Evolutionary conservation across 2,888 invertebrate genomes (phyloP), one percentile per base, ranked within the genome.

Genomic region (Pristionchus entomophagus): DNA sequence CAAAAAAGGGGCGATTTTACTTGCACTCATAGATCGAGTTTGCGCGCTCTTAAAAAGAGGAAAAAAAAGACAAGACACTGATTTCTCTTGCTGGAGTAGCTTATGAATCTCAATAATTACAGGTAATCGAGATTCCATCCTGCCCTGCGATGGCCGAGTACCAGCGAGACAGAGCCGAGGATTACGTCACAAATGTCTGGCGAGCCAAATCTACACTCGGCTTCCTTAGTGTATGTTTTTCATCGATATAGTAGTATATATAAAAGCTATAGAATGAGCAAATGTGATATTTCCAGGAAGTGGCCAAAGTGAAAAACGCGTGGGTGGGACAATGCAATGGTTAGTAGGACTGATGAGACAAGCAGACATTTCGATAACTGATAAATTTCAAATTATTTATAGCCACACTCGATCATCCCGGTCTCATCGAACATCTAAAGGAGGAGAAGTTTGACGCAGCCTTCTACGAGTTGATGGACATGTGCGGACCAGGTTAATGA

Each of bases 401-500:
- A 59, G 82, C 82, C 35, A 82, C 82, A 0, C 38, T 82, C 2
- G 3, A 8, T 8, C 59, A 59, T 41, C 82, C 82, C 0, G 82
- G 82, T 22, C 56, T 82, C 14, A 26, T 82, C 38, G 82, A 82
- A 5, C 17, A 38, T 4, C 51, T 82, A 29, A 56, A 29, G 26
- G 41, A 59, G 38, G 82, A 56, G 38, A 56, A 82, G 19, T 82
- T 82, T 41, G 59, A 82, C 56, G 56, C 59, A 0, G 82, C 82
- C 4, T 41, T 82, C n/a, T 38, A 38, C 29, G 82, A 82, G 19
- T 22, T 49, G 17, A 82, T 82, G 82, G 82, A 82, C n/a, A 14
- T 82, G 82, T 82, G 82, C 41, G 82, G 59, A 17, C 8, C 49
- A 0, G 82, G 82, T 82, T 17, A 41, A 41, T 41, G 38, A 14